Evolutionary conservation across 2,113 vertebrate species (phyloP).

Genomic region (Leuciscus idus): DNA sequence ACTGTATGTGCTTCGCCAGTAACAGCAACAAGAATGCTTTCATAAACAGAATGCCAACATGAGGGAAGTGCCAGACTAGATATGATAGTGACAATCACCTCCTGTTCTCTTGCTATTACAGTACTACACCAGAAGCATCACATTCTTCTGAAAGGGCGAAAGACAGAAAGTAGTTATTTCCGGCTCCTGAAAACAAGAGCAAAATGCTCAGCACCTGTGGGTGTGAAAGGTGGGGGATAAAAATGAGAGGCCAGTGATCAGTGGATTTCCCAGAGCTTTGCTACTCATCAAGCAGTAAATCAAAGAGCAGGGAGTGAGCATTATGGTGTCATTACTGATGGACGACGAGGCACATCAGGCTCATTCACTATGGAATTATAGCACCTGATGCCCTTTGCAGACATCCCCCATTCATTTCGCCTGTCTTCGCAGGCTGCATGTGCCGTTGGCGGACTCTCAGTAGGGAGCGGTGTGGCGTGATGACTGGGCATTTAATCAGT

Average conservation of each 20-base stretch:
- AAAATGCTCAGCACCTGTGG: not conserved
- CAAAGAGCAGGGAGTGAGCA: conserved; percentile 32
- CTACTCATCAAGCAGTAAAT: conserved; percentile 31
- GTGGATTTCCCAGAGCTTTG: conserved; percentile 10
- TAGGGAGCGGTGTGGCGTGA: not conserved
- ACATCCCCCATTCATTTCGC: conserved; percentile 22
- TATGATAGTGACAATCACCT: conserved; percentile 15
- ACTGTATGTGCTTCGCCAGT: conserved; percentile 14
- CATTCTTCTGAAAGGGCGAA: not conserved
- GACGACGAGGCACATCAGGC: not conserved
- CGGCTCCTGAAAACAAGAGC: conserved; percentile 3
- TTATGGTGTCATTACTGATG: conserved; percentile 10
- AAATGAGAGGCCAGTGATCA: not conserved
- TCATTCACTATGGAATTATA: conserved; percentile 21
- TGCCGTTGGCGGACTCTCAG: not conserved
- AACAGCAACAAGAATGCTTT: conserved; percentile 22
- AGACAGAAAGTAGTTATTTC: not conserved
- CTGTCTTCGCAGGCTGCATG: not conserved
- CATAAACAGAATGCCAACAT: conserved; percentile 28
- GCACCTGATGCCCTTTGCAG: conserved; percentile 11
- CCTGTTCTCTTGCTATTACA: conserved; percentile 12
- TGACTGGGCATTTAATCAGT: conserved; percentile 31
- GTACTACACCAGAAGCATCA: conserved; percentile 23
- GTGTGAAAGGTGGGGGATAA: not conserved
- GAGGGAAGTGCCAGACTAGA: conserved; percentile 37